Percentiles rank a stretch among this genome's conserved stretches.
These are phyloP conservation scores for Autographa gamma DNA, from an alignment of 2,888 invertebrate species.

Conservation along the genomic window DNA sequence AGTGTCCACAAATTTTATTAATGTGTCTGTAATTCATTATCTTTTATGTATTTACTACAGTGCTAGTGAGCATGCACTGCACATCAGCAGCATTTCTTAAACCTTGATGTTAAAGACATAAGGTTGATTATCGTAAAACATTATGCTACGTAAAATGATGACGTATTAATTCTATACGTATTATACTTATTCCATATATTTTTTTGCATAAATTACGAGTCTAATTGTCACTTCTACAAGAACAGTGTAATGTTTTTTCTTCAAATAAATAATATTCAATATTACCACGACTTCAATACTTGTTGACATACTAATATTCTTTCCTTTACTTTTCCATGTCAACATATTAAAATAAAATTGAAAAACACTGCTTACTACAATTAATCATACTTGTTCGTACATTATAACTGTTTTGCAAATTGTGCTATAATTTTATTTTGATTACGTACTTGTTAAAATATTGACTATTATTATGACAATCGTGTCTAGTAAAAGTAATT, in stretches of 20 bases:
- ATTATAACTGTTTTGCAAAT: not conserved
- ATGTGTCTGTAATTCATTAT: no score
- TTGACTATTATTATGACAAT: not conserved
- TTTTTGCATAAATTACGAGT: no score
- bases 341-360: not conserved
- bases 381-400: not conserved
- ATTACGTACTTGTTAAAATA: not conserved
- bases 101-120: no score
- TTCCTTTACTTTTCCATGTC: not conserved
- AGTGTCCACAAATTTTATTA: no score
- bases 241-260: not conserved
- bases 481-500: not conserved
- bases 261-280: not conserved
- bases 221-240: not conserved
- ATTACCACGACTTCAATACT: not conserved
- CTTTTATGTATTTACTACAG: no score
- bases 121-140: no score
- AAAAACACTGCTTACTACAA: not conserved
- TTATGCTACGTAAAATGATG: no score
- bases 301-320: not conserved
- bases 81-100: no score
- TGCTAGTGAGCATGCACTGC: no score
- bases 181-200: no score
- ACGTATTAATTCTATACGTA: no score
- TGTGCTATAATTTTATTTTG: not conserved